These are phyloP conservation scores for Sprattus sprattus DNA, from an alignment of 2,113 vertebrate genomes.

Conservation along the genomic window DNA sequence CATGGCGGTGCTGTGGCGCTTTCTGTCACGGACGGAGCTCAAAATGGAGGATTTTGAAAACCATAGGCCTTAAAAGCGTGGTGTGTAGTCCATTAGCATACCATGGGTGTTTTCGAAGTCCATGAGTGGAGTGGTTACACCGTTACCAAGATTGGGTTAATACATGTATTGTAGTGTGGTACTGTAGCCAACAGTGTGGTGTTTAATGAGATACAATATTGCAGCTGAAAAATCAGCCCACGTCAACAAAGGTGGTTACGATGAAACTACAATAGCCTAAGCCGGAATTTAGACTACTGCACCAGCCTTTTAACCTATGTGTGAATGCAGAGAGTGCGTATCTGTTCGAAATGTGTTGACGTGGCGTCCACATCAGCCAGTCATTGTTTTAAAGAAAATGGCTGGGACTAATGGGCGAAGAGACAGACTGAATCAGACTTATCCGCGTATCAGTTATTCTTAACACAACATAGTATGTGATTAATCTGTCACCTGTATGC, in stretches of 20 bases:
- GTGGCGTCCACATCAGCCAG: constrained; percentile 9
- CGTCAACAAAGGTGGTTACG: neutral
- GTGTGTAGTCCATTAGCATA: neutral
- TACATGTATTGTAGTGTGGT: neutral
- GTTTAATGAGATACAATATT: neutral
- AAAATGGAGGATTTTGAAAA: constrained; percentile 45
- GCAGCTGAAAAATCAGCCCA: neutral
- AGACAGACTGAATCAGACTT: neutral
- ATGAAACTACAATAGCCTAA: constrained; percentile 3
- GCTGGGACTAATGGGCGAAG: neutral
- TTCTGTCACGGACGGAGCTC: constrained; percentile 30
- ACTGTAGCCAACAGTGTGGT: neutral
- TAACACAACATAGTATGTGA: neutral
- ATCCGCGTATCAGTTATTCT: neutral
- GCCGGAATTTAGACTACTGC: neutral
- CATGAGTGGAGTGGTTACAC: neutral
- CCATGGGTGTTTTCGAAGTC: neutral
- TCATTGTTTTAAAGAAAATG: constrained; percentile 11
- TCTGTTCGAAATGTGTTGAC: constrained; percentile 19
- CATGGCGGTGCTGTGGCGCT: constrained; percentile 8
- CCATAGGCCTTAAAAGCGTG: constrained; percentile 33
- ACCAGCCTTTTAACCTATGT: neutral
- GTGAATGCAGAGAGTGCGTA: neutral
- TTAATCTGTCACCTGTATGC: neutral
- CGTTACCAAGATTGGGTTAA: neutral